These are phyloP conservation scores for Leptinotarsa texana DNA, from an alignment of 1,140 invertebrate species.

Conservation along the genomic window DNA sequence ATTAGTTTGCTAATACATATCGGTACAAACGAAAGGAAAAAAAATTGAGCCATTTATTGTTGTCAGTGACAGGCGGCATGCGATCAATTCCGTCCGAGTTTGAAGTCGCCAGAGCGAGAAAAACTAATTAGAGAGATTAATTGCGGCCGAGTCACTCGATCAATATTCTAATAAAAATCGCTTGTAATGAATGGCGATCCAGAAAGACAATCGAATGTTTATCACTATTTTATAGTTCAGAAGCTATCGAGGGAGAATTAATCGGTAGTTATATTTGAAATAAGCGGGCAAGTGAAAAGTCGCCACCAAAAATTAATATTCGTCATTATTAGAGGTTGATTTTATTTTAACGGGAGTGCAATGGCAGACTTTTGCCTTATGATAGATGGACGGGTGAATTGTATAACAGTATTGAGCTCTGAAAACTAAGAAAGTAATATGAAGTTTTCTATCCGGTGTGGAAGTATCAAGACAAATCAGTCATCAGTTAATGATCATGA, in stretches of 20 bases:
- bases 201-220: background rate
- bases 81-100: slow-evolving; percentile 50
- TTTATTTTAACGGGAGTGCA: too few relatives aligned
- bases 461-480: too few relatives aligned
- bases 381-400: too few relatives aligned
- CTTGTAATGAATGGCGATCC: background rate
- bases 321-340: too few relatives aligned
- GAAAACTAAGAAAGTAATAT: too few relatives aligned
- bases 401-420: too few relatives aligned
- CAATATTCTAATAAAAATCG: slow-evolving; percentile 49
- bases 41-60: slow-evolving; percentile 45
- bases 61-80: slow-evolving; percentile 50
- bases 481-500: too few relatives aligned
- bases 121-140: slow-evolving; percentile 54
- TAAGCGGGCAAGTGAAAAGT: too few relatives aligned
- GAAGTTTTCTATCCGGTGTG: too few relatives aligned
- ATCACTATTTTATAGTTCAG: slow-evolving; percentile 4
- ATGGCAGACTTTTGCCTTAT: too few relatives aligned
- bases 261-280: too few relatives aligned
- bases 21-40: background rate
- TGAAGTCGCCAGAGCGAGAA: slow-evolving; percentile 44
- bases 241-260: background rate
- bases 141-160: slow-evolving; percentile 41
- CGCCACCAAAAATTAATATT: too few relatives aligned
- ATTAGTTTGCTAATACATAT: slow-evolving; percentile 20